Percentiles rank a stretch among this genome's conserved stretches.
Evolutionary conservation across 1,140 invertebrate genomes (phyloP).

Genomic region (Chironomus striatipennis): DNA sequence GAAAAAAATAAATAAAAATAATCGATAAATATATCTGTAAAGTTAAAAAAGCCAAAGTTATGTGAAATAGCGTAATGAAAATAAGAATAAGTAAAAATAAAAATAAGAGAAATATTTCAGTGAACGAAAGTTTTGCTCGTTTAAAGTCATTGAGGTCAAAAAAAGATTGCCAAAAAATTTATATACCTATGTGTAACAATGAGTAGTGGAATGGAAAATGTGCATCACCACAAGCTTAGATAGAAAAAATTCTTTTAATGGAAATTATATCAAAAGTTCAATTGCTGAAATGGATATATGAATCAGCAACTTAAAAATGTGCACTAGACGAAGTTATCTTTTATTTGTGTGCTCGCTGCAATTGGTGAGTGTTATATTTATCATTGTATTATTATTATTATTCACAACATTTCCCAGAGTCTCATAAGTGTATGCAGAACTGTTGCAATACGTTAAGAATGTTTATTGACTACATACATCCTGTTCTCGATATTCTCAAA

Average conservation of each 20-base stretch:
- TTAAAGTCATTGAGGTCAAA: slow-evolving; percentile 1
- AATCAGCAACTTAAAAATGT: slow-evolving; percentile 15
- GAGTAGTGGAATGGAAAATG: neutral
- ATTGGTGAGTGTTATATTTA: neutral
- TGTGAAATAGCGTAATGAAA: slow-evolving; percentile 7
- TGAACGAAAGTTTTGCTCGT: neutral
- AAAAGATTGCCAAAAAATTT: neutral
- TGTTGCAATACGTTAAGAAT: neutral
- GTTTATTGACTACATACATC: neutral
- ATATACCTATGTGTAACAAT: neutral
- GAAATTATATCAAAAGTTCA: neutral
- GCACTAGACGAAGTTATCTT: slow-evolving; percentile 18
- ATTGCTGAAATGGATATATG: slow-evolving; percentile 1
- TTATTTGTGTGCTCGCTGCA: slow-evolving; percentile 18
- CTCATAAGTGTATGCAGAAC: neutral
- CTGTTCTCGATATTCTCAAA: neutral
- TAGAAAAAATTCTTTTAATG: neutral
- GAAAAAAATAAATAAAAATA: neutral
- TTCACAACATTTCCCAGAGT: neutral
- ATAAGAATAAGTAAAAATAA: neutral
- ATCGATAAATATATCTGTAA: neutral
- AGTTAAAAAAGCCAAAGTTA: slow-evolving; percentile 8
- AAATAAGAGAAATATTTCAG: neutral
- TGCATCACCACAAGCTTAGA: neutral
- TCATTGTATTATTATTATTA: neutral